Base-by-base conservation (phyloP, 1,140 invertebrate species). In the Macrobrachium rosenbergii region DNA sequence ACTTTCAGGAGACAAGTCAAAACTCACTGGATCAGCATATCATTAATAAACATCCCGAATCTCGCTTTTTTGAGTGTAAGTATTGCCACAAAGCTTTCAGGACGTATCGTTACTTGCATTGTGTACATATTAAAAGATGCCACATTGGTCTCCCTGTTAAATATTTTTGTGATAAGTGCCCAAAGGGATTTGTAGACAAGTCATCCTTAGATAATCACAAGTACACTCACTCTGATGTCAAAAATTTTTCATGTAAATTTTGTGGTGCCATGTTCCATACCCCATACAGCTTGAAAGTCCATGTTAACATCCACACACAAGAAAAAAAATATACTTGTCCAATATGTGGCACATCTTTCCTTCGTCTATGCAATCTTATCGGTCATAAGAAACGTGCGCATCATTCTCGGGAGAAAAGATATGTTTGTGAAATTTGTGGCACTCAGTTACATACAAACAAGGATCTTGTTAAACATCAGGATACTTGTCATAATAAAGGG, bases 131-230 rank as follows among this genome's bases (percentile, higher is more conserved):
- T 23, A 72, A 72, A 28, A 72, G 69, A 72, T 72, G 69, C n/a
- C 69, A 72, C 21, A 28, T 72, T 72, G 69, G 69, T 43, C 69
- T 72, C 11, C 69, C 69, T n/a, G 37, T 72, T 72, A 72, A 72
- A 72, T 72, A 72, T 28, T 28, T 43, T 23, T 72, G 69, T 28
- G 69, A 72, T 11, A 72, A 28, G 37, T 72, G 69, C 21, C 23
- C 23, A 23, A 72, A 72, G 23, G 69, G 69, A 37, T 72, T 72
- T 23, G 69, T 72, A 28, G 69, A 72, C 37, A 72, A 72, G 21
- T 72, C 69, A 12, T 72, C 69, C 6, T 17, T 72, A 28, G 37
- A 43, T 16, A 72, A 72, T 43, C 69, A 72, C 69, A 72, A 72
- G 21, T 43, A 28, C 69, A 72, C 69, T 6, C 69, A 72, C 11